Base-by-base conservation (phyloP, 2,797 vertebrate genomes). In the Meda fulgida region DNA sequence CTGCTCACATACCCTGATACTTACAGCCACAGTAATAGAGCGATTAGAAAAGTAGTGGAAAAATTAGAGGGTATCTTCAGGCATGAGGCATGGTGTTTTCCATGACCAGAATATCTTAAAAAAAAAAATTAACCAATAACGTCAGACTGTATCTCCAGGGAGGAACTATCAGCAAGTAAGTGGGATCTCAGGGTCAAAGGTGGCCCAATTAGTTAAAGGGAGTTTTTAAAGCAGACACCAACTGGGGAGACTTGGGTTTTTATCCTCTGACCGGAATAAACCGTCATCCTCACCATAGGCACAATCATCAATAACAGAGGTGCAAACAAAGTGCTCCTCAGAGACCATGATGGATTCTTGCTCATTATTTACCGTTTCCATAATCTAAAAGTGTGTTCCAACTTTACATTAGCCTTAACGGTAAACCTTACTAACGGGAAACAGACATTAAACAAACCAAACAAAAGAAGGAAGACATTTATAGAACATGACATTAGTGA, bases 201-300 rank as follows among this genome's bases (percentile, higher is more conserved):
- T 79, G 38, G 31, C 55, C 73, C 78, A 80, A 78, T 70, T 76
- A 85, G 67, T 87, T 79, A 85, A 85, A 85, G 46, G 34, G 66
- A 81, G 26, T 67, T 79, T 82, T 83, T 79, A 85, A 83, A 58
- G 75, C 34, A 60, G 55, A 72, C 67, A 38, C 67, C 43, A 71
- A 83, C 72, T 80, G n/a, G 26, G 71, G 63, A 85, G 34, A 69
- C 66, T 65, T 58, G 3, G 36, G 23, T 55, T 66, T 18, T 82
- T 19, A 72, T 26, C 75, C 14, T 72, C 23, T 73, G 83, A 81
- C 31, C 63, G 78, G 14, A 83, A 71, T 67, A 63, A 72, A 38
- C 48, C 16, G 29, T 26, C 34, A 53, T 78, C 78, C 26, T n/a
- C 67, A 58, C 55, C 36, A 21, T 36, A 46, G 84, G 14, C 34